Percentiles rank a stretch among this genome's conserved stretches.
Conservation (phyloP, 2,888 invertebrate species). For the Pristionchus mayeri region DNA sequence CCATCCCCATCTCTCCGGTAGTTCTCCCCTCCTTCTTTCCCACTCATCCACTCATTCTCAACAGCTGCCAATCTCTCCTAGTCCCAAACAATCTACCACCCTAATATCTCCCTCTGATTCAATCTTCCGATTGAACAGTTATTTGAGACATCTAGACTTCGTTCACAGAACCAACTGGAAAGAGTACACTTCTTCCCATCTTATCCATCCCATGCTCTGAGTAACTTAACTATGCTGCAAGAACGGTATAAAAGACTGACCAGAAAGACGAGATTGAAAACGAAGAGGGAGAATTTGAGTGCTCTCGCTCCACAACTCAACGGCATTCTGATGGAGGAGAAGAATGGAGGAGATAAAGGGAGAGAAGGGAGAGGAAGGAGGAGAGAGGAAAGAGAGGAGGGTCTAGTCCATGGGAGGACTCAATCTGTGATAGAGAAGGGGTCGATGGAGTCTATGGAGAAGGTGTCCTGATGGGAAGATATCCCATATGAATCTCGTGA, state of each 20-base stretch:
- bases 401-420: constrained; percentile 13
- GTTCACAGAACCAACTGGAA: too few species aligned
- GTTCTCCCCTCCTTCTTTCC: neutral
- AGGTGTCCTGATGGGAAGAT: neutral
- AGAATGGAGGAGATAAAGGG: constrained; percentile 17
- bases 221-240: too few species aligned
- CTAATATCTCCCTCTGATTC: neutral
- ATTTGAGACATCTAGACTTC: too few species aligned
- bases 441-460: neutral
- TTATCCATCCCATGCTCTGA: too few species aligned
- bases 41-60: constrained; percentile 7
- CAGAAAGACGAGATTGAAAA: constrained; percentile 76
- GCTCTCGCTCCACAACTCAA: constrained; percentile 75
- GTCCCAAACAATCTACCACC: constrained; percentile 26
- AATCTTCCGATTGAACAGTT: neutral
- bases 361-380: neutral
- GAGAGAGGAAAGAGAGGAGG: neutral
- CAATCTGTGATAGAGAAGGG: neutral
- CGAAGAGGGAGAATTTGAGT: constrained; percentile 75
- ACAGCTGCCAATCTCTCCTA: constrained; percentile 24
- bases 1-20: constrained; percentile 23
- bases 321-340: constrained; percentile 62
- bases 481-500: constrained; percentile 4
- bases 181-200: too few species aligned
- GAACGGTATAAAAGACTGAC: constrained; percentile 59